Percentiles rank a stretch among this genome's conserved stretches.
Evolutionary conservation across 37 sponge, comb jelly and placozoan species (phyloP).

Genomic region (Mnemiopsis leidyi): DNA sequence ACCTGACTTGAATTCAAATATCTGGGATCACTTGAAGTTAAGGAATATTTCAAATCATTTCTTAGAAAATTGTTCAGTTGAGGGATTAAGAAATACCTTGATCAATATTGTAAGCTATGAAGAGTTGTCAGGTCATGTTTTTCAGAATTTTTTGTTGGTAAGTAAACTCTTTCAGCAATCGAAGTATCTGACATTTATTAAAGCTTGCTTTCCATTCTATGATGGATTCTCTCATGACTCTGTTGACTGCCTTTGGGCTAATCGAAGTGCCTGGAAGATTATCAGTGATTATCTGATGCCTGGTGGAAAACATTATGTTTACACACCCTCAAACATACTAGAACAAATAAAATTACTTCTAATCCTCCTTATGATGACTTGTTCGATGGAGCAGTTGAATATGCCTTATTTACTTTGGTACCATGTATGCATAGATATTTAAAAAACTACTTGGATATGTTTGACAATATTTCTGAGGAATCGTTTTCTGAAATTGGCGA

Average conservation of each 20-base stretch:
- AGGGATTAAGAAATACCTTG: not conserved
- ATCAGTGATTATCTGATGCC: not conserved
- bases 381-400: conserved; percentile 34
- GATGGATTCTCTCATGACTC: not conserved
- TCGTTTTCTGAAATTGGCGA: not conserved
- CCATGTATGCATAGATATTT: not conserved
- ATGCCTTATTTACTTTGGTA: not conserved
- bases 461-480: conserved; percentile 4
- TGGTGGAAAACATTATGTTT: not conserved
- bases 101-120: conserved; percentile 39
- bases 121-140: conserved; percentile 41
- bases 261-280: conserved; percentile 1
- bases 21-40: not conserved
- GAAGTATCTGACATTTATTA: conserved; percentile 5
- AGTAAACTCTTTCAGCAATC: not conserved
- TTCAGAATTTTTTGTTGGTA: conserved; percentile 25
- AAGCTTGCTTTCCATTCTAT: conserved; percentile 27
- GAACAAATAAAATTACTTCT: not conserved
- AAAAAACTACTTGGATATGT: not conserved
- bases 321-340: not conserved
- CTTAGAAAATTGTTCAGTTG: not conserved
- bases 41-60: not conserved
- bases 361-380: conserved; percentile 47
- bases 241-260: conserved; percentile 16
- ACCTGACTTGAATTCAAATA: not conserved